Conservation (phyloP, 2,797 vertebrate genomes). For the Pangasius macronema region DNA sequence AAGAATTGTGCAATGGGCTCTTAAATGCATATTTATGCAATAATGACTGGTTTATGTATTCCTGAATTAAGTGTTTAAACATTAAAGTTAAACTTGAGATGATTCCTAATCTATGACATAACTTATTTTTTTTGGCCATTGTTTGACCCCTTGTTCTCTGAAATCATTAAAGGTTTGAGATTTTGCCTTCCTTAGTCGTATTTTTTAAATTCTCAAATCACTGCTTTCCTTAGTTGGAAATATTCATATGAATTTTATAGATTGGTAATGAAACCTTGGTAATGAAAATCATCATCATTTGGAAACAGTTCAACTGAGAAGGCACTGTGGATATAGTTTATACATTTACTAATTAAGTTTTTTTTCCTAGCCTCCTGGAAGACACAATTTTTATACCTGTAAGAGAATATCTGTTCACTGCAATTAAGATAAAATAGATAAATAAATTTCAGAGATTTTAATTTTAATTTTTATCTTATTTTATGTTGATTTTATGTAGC, state of each 20-base stretch:
- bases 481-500: not conserved
- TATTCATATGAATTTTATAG: not conserved
- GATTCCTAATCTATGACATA: not conserved
- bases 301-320: not conserved
- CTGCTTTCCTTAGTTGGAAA: not conserved
- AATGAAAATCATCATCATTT: not conserved
- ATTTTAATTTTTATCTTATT: not conserved
- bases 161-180: not conserved
- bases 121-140: not conserved
- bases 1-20: not conserved
- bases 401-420: not conserved
- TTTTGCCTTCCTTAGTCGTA: too few relatives aligned
- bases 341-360: not conserved
- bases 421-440: not conserved
- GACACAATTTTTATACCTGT: not conserved
- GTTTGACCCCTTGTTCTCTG: not conserved
- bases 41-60: constrained; percentile 8
- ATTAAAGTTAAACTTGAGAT: not conserved
- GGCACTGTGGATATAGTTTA: not conserved
- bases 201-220: not conserved
- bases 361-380: not conserved
- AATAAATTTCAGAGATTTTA: not conserved
- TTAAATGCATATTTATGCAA: not conserved
- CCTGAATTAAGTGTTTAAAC: not conserved
- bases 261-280: not conserved